phyloP scores from a whole-genome alignment of 2,888 invertebrate genomes.

The Synergus gifuensis region DNA sequence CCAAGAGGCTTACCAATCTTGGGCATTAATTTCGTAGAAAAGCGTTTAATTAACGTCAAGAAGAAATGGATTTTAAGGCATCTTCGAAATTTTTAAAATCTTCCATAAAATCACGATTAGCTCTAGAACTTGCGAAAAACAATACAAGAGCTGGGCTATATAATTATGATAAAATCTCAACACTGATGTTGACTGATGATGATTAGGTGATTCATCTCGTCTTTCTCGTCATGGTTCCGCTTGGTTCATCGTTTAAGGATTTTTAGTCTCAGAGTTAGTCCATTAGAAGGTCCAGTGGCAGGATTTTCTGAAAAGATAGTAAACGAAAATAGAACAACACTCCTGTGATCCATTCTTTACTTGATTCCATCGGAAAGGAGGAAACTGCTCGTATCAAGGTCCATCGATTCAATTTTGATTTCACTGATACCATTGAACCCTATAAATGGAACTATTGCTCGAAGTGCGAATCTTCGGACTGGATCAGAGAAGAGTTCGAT shows the following conservation, averaged over 20 bases:
- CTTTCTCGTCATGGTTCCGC: no score
- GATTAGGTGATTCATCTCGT: no score
- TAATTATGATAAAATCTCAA: no score
- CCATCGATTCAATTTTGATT: conserved; percentile 45
- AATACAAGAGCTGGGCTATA: no score
- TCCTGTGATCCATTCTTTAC: conserved; percentile 36
- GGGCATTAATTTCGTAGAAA: conserved; percentile 19
- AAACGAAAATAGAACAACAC: conserved; percentile 40
- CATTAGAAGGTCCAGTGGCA: no score
- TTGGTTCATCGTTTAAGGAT: no score
- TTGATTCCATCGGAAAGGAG: background rate
- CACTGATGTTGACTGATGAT: no score
- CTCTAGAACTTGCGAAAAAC: no score
- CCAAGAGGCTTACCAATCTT: background rate
- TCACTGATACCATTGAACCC: conserved; percentile 18
- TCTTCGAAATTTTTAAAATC: background rate
- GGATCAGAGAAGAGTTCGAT: conserved; percentile 41
- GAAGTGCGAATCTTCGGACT: conserved; percentile 13
- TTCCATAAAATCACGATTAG: no score
- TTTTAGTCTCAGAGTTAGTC: no score
- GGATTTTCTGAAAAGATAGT: background rate
- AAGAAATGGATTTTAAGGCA: conserved; percentile 7
- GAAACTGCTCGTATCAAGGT: conserved; percentile 30
- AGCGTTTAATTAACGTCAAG: conserved; percentile 2
- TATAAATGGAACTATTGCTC: conserved; percentile 36